Conservation (phyloP, 2,888 invertebrate genomes). For the Cyclophora albipunctata region DNA sequence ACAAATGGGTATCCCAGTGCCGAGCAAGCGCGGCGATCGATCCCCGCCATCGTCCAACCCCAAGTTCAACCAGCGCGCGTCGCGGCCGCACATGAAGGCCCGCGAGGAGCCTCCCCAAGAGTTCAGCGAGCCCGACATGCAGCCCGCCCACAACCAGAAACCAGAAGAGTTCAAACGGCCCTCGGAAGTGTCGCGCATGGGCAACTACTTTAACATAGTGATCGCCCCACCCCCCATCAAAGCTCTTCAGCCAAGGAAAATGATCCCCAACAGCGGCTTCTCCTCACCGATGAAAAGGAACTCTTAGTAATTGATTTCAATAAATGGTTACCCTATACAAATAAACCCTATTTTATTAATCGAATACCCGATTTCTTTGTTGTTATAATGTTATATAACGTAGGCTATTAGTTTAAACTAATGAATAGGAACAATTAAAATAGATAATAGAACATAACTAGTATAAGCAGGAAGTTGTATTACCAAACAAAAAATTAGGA, state of each 20-base stretch:
- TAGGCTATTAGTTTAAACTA: no score
- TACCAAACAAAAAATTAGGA: no score
- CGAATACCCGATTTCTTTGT: no score
- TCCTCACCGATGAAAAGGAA: slow-evolving; percentile 31
- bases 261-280: slow-evolving; percentile 37
- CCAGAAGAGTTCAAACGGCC: slow-evolving; percentile 42
- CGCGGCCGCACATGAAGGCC: slow-evolving; percentile 30
- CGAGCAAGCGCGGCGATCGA: slow-evolving; percentile 36
- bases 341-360: no score
- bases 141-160: slow-evolving; percentile 15
- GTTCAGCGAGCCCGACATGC: slow-evolving; percentile 29
- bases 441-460: no score
- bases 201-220: slow-evolving; percentile 68
- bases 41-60: slow-evolving; percentile 9
- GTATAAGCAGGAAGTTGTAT: no score
- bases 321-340: slow-evolving; percentile 1
- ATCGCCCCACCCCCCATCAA: slow-evolving; percentile 67
- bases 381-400: no score
- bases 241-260: slow-evolving; percentile 56
- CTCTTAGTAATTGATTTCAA: slow-evolving; percentile 1
- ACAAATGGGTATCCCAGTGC: slow-evolving; percentile 68
- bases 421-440: no score
- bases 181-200: slow-evolving; percentile 58
- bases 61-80: slow-evolving; percentile 26
- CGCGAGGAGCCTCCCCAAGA: slow-evolving; percentile 33